Base-by-base conservation (phyloP, 2,113 vertebrate genomes). In the Petrocephalus microphthalmus region DNA sequence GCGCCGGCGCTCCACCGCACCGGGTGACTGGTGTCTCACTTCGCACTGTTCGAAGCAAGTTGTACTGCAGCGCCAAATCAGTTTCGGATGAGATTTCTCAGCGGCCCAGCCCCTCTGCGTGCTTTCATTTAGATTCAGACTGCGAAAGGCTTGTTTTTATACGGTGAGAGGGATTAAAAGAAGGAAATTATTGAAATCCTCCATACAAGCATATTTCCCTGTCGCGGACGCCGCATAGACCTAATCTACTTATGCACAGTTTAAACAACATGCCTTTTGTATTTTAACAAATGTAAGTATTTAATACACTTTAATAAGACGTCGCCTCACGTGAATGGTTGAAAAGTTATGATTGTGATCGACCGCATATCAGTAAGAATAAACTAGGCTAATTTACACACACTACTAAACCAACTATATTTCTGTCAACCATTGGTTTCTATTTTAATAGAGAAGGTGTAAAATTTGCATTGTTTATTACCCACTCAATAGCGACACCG, bases 1-100 rank as follows among this genome's bases (percentile, higher is more conserved):
- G 93, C 94, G 92, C 93, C 92, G 93, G 90, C 92, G 92, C 90
- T 90, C 93, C 91, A 92, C 90, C 47, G 33, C 74, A 82, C 2
- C 10, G 20, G 2, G n/a, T 0, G 13, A 45, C 11, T 45, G 54
- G 22, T 25, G 1, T 87, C 45, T 0, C 15, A 7, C 33, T 37
- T 37, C 15, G 51, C 45, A 19, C 53, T 47, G 33, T 60, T 51
- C 45, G 19, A 42, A 78, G 33, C 42, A 25, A 29, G 11, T 51
- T 45, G 42, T 71, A 54, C 85, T 60, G 54, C 33, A 29, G 51
- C 53, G 54, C 57, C 54, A 45, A 45, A 60, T 42, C 84, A 85
- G 52, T 54, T 85, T 85, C 25, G 25, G 51, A 19, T 25, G 25
- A 85, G 25, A 83, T 83, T 83, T 49, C 81, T 49, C n/a, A 83